Percentiles rank a stretch among this genome's conserved stretches.
phyloP scores from a whole-genome alignment of 2,113 vertebrate genomes.

The Phyllopteryx taeniolatus region DNA sequence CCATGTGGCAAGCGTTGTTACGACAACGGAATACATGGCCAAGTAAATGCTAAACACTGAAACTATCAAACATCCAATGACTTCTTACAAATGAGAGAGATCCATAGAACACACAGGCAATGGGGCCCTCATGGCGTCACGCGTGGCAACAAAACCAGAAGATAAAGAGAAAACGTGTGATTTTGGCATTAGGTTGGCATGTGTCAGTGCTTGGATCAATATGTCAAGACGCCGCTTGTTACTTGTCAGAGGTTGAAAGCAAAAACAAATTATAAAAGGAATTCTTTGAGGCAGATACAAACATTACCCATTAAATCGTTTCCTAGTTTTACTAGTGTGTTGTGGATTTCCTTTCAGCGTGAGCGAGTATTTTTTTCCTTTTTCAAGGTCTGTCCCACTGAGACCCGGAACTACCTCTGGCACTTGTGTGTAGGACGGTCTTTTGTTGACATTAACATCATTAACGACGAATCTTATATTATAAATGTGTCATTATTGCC shows the following conservation, averaged over 20 bases:
- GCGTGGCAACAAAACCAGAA: neutral
- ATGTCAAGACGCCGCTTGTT: neutral
- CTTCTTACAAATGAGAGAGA: too few species aligned
- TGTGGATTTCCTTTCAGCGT: constrained; percentile 22
- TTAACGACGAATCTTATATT: neutral
- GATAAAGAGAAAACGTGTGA: neutral
- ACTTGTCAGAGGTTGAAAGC: neutral
- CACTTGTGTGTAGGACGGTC: neutral
- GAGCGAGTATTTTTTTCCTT: constrained; percentile 4
- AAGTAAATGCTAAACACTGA: neutral
- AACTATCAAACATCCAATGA: neutral
- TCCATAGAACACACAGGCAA: too few species aligned
- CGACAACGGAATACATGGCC: neutral
- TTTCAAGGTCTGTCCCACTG: constrained; percentile 26
- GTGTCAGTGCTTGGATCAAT: constrained; percentile 8
- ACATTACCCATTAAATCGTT: neutral
- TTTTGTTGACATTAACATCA: constrained; percentile 13
- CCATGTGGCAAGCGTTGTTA: neutral
- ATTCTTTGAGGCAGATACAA: neutral
- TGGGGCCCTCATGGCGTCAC: too few species aligned
- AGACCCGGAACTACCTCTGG: constrained; percentile 25
- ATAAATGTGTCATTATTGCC: too few species aligned
- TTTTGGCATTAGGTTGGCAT: neutral
- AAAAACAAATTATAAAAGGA: neutral
- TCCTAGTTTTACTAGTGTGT: neutral